Evolutionary conservation across 2,113 vertebrate genomes (phyloP).

Genomic region (Eubucco bourcierii): DNA sequence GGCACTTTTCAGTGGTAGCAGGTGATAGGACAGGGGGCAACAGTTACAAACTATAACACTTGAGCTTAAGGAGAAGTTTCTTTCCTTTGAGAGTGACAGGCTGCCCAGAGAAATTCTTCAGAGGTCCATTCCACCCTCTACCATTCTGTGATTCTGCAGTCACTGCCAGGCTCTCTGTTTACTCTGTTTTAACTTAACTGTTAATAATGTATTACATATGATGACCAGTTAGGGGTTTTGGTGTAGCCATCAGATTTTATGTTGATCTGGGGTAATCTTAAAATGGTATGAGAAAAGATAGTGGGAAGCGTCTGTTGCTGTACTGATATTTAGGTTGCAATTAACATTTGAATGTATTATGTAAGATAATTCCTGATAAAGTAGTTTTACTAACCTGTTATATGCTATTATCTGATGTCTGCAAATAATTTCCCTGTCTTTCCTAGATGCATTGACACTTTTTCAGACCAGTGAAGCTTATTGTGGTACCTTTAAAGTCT

Average conservation of each 20-base stretch:
- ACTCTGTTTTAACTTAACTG: not conserved
- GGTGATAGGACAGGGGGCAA: no score
- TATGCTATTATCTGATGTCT: not conserved
- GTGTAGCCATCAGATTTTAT: not conserved
- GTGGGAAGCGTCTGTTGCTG: not conserved
- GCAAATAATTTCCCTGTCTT: fast-evolving
- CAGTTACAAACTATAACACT: no score
- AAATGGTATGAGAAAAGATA: not conserved
- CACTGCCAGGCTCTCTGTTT: no score
- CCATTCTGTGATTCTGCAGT: no score
- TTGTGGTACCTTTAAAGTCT: not conserved
- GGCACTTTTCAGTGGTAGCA: no score
- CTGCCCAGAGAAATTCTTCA: no score
- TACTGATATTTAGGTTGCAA: not conserved
- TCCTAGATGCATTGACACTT: fast-evolving
- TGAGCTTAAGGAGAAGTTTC: no score
- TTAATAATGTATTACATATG: not conserved
- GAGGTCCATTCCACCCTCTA: no score
- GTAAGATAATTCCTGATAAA: not conserved
- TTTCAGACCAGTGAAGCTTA: not conserved
- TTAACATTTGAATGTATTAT: not conserved
- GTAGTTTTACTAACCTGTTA: fast-evolving
- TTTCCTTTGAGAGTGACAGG: no score
- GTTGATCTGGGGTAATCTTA: not conserved
- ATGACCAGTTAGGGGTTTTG: fast-evolving